phyloP scores from a whole-genome alignment of 2,888 invertebrate genomes.

The Acanthosepion lycidas region DNA sequence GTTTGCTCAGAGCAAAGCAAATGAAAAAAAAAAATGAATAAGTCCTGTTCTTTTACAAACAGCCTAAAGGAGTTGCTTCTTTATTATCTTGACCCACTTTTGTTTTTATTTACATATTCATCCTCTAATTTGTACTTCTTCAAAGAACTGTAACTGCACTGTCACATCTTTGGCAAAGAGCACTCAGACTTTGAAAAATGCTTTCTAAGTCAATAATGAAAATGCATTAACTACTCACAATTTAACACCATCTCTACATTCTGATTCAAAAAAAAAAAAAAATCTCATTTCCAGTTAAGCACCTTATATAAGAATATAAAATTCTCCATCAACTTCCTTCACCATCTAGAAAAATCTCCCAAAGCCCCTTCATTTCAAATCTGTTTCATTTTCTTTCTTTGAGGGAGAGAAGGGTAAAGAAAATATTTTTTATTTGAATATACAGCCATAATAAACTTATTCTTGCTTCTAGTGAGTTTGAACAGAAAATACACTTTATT shows the following conservation, averaged over 20 bases:
- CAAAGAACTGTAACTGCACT: not conserved
- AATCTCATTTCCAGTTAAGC: not conserved
- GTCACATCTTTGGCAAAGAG: not conserved
- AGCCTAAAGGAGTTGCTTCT: not conserved
- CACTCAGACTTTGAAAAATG: not conserved
- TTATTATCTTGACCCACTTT: too few relatives aligned
- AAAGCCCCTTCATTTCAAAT: not conserved
- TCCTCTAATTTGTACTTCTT: not conserved
- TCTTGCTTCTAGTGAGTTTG: not conserved
- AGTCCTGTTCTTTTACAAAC: not conserved
- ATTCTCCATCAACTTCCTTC: not conserved
- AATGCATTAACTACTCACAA: not conserved
- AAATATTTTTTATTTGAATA: not conserved
- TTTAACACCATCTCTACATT: not conserved
- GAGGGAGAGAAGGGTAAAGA: not conserved
- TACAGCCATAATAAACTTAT: not conserved
- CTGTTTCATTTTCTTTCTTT: not conserved
- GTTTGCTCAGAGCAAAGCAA: not conserved
- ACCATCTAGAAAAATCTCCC: not conserved
- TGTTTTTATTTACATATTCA: not conserved
- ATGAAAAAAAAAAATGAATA: not conserved
- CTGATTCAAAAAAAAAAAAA: not conserved
- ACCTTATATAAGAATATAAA: not conserved
- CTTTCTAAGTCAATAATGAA: conserved; percentile 1
- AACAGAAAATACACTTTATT: too few relatives aligned